Evolutionary conservation across 2,113 vertebrate genomes (phyloP).

Genomic region (Todiramphus chloris): DNA sequence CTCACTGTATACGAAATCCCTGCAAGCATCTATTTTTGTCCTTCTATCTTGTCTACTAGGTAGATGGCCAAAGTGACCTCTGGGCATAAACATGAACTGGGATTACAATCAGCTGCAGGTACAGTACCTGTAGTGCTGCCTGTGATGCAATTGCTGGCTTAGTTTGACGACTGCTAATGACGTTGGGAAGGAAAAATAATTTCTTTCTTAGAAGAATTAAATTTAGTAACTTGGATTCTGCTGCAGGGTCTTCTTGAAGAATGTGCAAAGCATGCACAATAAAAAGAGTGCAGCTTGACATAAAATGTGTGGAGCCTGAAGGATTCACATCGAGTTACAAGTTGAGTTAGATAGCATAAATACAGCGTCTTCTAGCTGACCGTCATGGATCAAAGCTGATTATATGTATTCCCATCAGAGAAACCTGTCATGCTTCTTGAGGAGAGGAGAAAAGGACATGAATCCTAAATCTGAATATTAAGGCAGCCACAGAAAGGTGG

Average conservation of each 20-base stretch:
- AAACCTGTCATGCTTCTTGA: neutral
- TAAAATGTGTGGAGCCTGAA: neutral
- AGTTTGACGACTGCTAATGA: neutral
- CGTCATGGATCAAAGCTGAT: neutral
- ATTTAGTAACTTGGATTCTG: neutral
- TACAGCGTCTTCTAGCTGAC: neutral
- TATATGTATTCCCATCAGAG: neutral
- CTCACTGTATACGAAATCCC: neutral
- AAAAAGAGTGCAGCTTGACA: neutral
- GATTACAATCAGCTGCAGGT: neutral
- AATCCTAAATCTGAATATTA: neutral
- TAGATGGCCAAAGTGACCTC: neutral
- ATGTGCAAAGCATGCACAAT: neutral
- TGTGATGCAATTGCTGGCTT: neutral
- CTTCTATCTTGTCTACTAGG: neutral
- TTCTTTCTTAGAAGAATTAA: neutral
- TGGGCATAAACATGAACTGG: neutral
- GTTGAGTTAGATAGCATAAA: neutral
- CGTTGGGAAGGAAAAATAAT: neutral
- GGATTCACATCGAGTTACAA: neutral
- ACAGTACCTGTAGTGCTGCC: neutral
- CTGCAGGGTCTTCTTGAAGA: neutral
- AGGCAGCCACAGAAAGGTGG: neutral
- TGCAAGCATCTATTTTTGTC: constrained; percentile 2
- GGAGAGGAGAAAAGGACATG: neutral